These are phyloP conservation scores for Onychostruthus taczanowskii DNA, from an alignment of 2,113 vertebrate species.

Conservation along the genomic window DNA sequence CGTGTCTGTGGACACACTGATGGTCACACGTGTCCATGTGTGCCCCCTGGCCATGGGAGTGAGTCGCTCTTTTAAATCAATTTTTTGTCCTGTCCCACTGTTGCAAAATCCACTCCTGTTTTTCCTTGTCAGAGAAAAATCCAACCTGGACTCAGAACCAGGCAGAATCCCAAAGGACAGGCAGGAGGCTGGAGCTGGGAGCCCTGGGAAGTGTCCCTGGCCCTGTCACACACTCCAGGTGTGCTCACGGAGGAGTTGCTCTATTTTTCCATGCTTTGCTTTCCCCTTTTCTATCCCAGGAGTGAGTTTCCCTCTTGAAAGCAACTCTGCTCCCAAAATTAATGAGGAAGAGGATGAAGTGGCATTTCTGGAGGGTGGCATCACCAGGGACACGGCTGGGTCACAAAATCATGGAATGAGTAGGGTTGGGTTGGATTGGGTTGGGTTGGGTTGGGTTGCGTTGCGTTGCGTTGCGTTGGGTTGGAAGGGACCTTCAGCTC, in stretches of 20 bases:
- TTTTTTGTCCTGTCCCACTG: neutral
- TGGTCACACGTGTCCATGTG: fast-evolving
- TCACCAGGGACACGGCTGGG: fast-evolving
- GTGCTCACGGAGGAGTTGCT: fast-evolving
- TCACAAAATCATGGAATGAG: fast-evolving
- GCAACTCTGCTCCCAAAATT: neutral
- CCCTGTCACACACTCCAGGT: fast-evolving
- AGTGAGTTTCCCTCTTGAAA: fast-evolving
- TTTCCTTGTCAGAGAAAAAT: neutral
- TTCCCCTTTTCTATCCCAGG: neutral
- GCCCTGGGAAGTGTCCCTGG: neutral
- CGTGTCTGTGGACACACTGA: neutral
- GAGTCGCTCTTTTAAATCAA: fast-evolving
- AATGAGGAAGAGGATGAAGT: fast-evolving
- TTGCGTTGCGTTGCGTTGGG: too few relatives aligned
- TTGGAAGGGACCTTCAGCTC: neutral
- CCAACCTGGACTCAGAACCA: neutral
- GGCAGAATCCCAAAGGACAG: neutral
- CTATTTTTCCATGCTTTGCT: neutral
- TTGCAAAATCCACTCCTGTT: neutral
- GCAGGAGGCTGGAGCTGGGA: neutral
- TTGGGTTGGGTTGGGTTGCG: neutral
- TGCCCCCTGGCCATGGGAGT: fast-evolving
- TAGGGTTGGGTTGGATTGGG: neutral
- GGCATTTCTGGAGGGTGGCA: neutral